These are phyloP conservation scores for Campoletis sonorensis DNA, from an alignment of 1,140 invertebrate genomes.

Conservation along the genomic window DNA sequence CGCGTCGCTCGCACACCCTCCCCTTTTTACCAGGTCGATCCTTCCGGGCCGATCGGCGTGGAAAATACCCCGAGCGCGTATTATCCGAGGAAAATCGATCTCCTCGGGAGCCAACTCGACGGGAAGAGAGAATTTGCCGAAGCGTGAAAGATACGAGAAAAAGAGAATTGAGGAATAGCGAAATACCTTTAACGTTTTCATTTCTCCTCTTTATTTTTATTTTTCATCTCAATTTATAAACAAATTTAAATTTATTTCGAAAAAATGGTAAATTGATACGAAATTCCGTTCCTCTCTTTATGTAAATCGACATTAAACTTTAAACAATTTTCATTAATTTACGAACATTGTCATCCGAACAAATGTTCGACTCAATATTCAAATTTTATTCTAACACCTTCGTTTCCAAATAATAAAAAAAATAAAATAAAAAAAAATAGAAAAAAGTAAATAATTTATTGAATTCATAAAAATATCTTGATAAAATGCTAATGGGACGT, in stretches of 20 bases:
- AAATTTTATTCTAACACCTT: too few species aligned
- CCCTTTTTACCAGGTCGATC: conserved; percentile 47
- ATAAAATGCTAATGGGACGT: neutral
- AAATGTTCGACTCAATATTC: too few species aligned
- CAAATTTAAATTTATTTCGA: too few species aligned
- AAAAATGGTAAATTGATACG: too few species aligned
- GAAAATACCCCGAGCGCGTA: conserved; percentile 65
- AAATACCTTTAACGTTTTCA: neutral
- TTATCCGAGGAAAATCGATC: conserved; percentile 48
- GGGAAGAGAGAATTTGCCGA: neutral
- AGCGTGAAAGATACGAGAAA: conserved; percentile 19
- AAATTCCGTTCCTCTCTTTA: too few species aligned
- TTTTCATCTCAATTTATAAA: neutral
- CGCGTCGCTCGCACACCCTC: conserved; percentile 37
- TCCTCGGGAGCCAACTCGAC: conserved; percentile 7
- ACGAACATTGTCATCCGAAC: too few species aligned
- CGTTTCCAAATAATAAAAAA: neutral
- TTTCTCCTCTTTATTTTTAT: neutral
- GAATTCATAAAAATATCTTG: neutral
- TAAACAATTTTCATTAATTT: too few species aligned
- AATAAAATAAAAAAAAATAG: neutral
- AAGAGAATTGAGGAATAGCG: conserved; percentile 4
- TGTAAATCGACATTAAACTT: too few species aligned
- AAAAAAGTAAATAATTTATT: neutral
- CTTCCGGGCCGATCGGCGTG: conserved; percentile 71